Evolutionary conservation across 2,888 invertebrate genomes (phyloP).

Genomic region (Exephanes ischioxanthus): DNA sequence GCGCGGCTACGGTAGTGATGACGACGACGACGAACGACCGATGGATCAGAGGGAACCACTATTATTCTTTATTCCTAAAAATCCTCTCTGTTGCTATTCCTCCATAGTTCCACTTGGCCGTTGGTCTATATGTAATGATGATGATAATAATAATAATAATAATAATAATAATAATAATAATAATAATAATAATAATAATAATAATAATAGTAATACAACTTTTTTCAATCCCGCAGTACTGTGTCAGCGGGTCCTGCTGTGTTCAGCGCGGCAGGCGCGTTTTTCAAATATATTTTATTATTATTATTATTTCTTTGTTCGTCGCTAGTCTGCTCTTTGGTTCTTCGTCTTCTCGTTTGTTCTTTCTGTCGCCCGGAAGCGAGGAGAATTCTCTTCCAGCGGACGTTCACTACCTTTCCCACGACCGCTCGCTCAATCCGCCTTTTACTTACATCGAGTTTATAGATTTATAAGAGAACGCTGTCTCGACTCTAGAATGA

Average conservation of each 20-base stretch:
- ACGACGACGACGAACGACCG: neutral
- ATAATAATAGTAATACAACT: conserved; percentile 30
- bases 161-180: conserved; percentile 25
- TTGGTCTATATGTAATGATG: neutral
- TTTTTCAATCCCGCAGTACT: neutral
- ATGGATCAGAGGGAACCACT: neutral
- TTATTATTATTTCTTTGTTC: neutral
- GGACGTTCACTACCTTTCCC: neutral
- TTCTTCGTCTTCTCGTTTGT: neutral
- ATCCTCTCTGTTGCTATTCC: neutral
- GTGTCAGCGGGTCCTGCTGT: neutral
- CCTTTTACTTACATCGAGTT: neutral
- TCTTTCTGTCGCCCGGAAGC: neutral
- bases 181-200: neutral
- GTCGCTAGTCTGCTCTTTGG: neutral
- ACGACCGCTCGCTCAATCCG: conserved; percentile 15
- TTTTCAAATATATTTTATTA: neutral
- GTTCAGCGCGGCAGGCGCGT: neutral
- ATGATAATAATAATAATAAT: conserved; percentile 15
- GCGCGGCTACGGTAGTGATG: conserved; percentile 34
- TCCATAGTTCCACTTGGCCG: neutral
- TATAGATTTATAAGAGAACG: neutral
- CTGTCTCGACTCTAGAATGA: neutral
- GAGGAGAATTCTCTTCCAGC: conserved; percentile 18
- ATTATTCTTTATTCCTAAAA: conserved; percentile 16